phyloP scores from a whole-genome alignment of 2,888 invertebrate genomes.

The Julus scanicus region DNA sequence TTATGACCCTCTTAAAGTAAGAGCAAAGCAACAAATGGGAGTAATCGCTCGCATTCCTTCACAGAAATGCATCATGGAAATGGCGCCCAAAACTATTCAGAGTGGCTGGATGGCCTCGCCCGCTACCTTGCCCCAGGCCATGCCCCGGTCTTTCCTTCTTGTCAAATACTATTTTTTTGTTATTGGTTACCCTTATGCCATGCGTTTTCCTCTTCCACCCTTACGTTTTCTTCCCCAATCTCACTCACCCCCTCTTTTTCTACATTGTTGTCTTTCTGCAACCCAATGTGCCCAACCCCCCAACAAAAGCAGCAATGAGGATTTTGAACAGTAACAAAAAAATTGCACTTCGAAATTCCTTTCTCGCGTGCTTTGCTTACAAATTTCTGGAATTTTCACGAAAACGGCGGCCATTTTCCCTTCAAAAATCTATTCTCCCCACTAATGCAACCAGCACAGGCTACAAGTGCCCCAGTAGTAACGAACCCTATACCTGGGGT shows the following conservation, averaged over 20 bases:
- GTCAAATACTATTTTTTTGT: conserved; percentile 40
- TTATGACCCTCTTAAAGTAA: background rate
- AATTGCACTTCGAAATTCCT: conserved; percentile 26
- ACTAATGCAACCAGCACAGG: background rate
- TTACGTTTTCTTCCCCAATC: background rate
- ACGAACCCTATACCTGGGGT: background rate
- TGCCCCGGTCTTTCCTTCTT: conserved; percentile 53
- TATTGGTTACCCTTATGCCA: conserved; percentile 5
- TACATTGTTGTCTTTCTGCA: conserved; percentile 41
- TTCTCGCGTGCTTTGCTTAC: conserved; percentile 49
- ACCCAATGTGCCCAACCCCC: conserved; percentile 25
- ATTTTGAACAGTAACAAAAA: conserved; percentile 21
- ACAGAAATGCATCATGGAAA: background rate
- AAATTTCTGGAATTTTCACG: background rate
- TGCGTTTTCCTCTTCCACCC: conserved; percentile 21
- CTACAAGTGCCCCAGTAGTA: background rate
- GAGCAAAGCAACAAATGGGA: background rate
- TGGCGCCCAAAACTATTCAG: background rate
- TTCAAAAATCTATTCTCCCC: background rate
- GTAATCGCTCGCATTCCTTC: conserved; percentile 9
- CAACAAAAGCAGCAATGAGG: conserved; percentile 36
- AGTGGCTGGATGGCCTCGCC: conserved; percentile 42
- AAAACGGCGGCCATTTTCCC: conserved; percentile 46
- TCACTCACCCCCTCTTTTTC: background rate
- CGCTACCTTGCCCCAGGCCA: conserved; percentile 53